Evolutionary conservation across 1,140 invertebrate species (phyloP).

Genomic region (Eurosta solidaginis): DNA sequence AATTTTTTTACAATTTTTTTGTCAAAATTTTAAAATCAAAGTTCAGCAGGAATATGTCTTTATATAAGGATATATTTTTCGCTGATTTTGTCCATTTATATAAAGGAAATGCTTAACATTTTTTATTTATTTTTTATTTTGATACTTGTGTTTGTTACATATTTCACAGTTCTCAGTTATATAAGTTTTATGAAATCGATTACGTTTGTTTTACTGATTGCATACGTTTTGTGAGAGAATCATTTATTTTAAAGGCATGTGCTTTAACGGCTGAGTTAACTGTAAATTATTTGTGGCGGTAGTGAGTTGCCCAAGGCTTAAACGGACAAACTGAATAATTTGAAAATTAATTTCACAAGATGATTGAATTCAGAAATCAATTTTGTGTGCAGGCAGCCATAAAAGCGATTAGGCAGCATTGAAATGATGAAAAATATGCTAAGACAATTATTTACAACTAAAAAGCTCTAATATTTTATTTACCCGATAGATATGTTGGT

Average conservation of each 20-base stretch:
- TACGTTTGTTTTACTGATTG: neutral
- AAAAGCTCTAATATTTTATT: neutral
- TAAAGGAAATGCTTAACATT: too few relatives aligned
- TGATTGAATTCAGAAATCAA: neutral
- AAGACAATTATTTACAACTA: neutral
- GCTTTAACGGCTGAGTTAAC: neutral
- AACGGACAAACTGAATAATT: neutral
- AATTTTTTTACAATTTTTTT: too few relatives aligned
- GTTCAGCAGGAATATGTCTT: too few relatives aligned
- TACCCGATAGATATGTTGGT: too few relatives aligned
- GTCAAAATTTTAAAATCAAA: too few relatives aligned
- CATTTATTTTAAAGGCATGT: neutral
- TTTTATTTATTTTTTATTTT: too few relatives aligned
- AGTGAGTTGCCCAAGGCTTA: neutral
- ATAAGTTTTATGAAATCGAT: neutral
- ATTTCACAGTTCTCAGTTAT: too few relatives aligned
- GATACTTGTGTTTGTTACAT: too few relatives aligned
- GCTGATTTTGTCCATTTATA: too few relatives aligned
- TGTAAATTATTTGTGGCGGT: neutral
- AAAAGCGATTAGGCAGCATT: neutral
- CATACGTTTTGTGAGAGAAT: neutral
- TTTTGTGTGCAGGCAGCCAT: neutral
- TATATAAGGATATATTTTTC: too few relatives aligned
- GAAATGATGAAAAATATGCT: neutral
- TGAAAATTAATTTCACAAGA: conserved; percentile 7